These are phyloP conservation scores for Exephanes ischioxanthus DNA, from an alignment of 2,888 invertebrate genomes.

Conservation along the genomic window DNA sequence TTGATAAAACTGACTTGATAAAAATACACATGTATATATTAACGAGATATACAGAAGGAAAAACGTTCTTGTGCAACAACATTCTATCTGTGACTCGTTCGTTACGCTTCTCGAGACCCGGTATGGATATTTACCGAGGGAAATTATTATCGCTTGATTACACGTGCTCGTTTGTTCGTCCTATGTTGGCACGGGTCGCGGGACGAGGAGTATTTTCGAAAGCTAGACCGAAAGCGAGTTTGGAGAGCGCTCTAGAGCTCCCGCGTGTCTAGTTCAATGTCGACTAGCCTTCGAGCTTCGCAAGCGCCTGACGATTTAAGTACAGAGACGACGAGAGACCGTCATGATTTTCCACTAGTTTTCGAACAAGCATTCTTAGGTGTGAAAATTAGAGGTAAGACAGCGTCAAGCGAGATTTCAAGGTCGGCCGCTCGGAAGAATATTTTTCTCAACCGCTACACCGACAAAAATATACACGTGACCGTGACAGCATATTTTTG, in stretches of 20 bases:
- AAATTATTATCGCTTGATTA: conserved; percentile 22
- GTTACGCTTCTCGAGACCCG: neutral
- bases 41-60: conserved; percentile 1
- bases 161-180: neutral
- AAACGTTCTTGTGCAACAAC: conserved; percentile 10
- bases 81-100: neutral
- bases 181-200: neutral
- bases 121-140: conserved; percentile 28
- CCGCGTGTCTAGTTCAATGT: conserved; percentile 1
- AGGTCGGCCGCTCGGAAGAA: neutral
- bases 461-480: no score
- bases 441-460: neutral
- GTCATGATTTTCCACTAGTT: neutral
- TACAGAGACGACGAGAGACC: conserved; percentile 6
- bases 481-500: neutral
- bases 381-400: conserved; percentile 23
- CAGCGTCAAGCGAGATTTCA: neutral
- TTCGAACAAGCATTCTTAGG: neutral
- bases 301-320: neutral
- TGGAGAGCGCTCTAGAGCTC: neutral
- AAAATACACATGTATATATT: neutral
- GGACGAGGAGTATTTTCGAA: conserved; percentile 13
- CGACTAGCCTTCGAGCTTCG: neutral
- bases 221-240: neutral
- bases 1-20: neutral